Evolutionary conservation across 2,888 invertebrate genomes (phyloP).

Genomic region (Cheilosia vernalis): DNA sequence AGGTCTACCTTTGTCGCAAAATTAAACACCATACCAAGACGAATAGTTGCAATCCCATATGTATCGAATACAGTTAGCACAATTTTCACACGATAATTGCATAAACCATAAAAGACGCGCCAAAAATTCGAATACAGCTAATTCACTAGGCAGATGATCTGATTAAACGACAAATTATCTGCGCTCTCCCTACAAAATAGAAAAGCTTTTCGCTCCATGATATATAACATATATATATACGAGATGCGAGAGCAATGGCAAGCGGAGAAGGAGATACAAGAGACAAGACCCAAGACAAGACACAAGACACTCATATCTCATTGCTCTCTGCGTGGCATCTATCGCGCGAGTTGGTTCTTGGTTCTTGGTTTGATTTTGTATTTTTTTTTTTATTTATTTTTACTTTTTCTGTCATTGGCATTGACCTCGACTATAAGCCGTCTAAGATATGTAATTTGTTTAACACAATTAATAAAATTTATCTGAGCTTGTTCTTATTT

Average conservation of each 20-base stretch:
- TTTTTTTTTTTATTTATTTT: slow-evolving; percentile 6
- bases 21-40: too few relatives aligned
- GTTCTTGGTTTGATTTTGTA: slow-evolving; percentile 30
- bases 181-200: slow-evolving; percentile 4
- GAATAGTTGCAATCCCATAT: too few relatives aligned
- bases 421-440: slow-evolving; percentile 57
- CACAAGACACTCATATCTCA: slow-evolving; percentile 2
- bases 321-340: slow-evolving; percentile 32
- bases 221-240: too few relatives aligned
- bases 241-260: slow-evolving; percentile 23
- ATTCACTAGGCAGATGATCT: slow-evolving; percentile 40
- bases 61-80: background rate
- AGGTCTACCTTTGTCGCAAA: too few relatives aligned
- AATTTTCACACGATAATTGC: background rate
- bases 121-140: slow-evolving; percentile 13
- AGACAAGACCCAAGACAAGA: background rate
- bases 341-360: slow-evolving; percentile 29
- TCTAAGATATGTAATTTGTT: slow-evolving; percentile 41
- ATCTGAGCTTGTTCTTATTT: background rate
- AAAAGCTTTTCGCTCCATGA: slow-evolving; percentile 27
- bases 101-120: slow-evolving; percentile 33
- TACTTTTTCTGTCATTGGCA: slow-evolving; percentile 47
- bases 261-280: too few relatives aligned
- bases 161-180: slow-evolving; percentile 38
- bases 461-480: slow-evolving; percentile 15